A percentile compares a stretch with the other conserved stretches of the same genome.
Conservation (phyloP, 2,113 vertebrate genomes). For the Ptyas mucosa region DNA sequence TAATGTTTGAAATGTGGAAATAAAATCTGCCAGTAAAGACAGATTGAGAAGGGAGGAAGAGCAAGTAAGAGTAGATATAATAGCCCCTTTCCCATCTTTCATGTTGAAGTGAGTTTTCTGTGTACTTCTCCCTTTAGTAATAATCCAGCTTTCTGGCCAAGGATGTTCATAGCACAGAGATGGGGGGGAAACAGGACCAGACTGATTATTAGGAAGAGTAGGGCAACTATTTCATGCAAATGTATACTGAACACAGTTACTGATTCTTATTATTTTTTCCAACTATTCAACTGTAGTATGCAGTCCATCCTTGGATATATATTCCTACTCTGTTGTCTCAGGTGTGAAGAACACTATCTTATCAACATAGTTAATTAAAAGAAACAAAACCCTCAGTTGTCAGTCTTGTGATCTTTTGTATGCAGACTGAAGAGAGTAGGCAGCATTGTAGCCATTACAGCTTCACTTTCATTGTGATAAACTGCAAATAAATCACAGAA, state of each 20-base stretch:
- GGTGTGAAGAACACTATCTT: neutral
- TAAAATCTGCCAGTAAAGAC: neutral
- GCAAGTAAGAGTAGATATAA: neutral
- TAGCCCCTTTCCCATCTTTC: neutral
- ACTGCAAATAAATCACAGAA: neutral
- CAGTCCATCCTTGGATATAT: neutral
- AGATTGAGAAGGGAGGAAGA: neutral
- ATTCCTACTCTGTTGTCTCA: neutral
- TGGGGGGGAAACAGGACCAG: neutral
- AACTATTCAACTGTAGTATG: neutral
- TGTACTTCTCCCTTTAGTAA: neutral
- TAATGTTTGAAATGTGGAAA: neutral
- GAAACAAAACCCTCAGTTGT: neutral
- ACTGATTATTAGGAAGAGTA: neutral
- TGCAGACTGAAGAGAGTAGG: neutral
- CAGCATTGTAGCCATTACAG: neutral
- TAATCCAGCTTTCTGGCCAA: neutral
- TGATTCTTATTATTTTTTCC: neutral
- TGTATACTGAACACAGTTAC: neutral
- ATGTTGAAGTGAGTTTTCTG: neutral
- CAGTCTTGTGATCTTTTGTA: neutral
- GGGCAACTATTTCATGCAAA: neutral
- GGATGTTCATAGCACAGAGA: neutral
- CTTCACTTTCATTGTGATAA: neutral
- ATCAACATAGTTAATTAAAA: neutral